Percentiles rank a stretch among this genome's conserved stretches.
These are phyloP conservation scores for Tinea pellionella DNA, from an alignment of 2,888 invertebrate species.

Conservation along the genomic window DNA sequence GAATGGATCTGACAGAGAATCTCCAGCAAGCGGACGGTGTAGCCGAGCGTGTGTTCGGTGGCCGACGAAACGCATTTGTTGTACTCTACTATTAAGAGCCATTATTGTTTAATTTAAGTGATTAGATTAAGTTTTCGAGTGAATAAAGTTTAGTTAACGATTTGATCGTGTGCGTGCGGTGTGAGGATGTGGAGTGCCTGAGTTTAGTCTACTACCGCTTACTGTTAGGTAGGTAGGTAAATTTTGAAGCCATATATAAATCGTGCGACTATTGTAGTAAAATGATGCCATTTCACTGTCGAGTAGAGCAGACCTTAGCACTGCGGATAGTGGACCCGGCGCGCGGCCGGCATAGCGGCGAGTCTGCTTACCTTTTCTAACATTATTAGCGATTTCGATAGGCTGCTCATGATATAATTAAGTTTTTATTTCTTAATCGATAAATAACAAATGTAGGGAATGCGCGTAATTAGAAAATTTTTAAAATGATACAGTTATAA, in stretches of 20 bases:
- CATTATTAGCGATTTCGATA: conserved; percentile 23
- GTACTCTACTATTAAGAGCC: conserved; percentile 66
- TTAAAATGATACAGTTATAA: conserved; percentile 67
- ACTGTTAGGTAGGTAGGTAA: conserved; percentile 70
- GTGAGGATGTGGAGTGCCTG: conserved; percentile 55
- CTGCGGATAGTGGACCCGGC: too few species aligned
- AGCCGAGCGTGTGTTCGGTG: conserved; percentile 33
- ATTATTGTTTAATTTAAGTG: conserved; percentile 66
- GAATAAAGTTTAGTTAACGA: conserved; percentile 61
- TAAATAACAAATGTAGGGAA: conserved; percentile 68
- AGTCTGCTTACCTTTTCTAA: conserved; percentile 53
- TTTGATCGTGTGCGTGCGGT: conserved; percentile 63
- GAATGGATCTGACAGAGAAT: conserved; percentile 3
- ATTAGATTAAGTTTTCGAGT: conserved; percentile 68
- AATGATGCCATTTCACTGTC: conserved; percentile 1
- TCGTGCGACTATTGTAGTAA: conserved; percentile 48
- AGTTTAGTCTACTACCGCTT: conserved; percentile 66
- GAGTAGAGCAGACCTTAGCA: neutral
- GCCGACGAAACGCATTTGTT: conserved; percentile 67
- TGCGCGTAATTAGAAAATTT: conserved; percentile 69
- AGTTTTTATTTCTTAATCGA: conserved; percentile 69
- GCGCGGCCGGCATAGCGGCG: conserved; percentile 1
- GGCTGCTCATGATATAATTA: conserved; percentile 66
- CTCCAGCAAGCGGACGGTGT: conserved; percentile 11
- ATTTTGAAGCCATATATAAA: conserved; percentile 62